Conservation (phyloP, 2,888 invertebrate species). For the Xestoiulus laeticollis region DNA sequence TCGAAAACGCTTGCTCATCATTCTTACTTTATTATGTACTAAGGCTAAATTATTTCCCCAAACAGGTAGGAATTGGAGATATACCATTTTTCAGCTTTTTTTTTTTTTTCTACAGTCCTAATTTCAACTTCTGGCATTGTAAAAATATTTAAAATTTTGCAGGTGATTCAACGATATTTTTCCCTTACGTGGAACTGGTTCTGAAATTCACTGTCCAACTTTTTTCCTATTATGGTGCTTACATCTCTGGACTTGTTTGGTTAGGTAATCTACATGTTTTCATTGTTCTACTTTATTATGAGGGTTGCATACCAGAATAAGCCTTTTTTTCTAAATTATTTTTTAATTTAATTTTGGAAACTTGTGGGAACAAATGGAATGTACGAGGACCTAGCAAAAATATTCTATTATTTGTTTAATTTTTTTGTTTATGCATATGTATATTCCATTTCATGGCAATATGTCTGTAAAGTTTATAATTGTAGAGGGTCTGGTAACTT, state of each 20-base stretch:
- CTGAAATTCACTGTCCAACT: conserved; percentile 40
- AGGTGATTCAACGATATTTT: conserved; percentile 25
- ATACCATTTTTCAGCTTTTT: background rate
- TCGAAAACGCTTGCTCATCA: conserved; percentile 6
- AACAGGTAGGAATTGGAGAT: background rate
- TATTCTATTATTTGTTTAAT: no score
- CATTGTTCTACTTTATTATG: no score
- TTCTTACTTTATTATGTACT: background rate
- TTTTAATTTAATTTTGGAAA: no score
- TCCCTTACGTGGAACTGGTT: background rate
- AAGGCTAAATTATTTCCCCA: conserved; percentile 16
- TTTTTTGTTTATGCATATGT: no score
- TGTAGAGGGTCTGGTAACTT: no score
- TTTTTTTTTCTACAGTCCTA: background rate
- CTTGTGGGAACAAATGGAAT: no score
- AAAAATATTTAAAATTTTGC: background rate
- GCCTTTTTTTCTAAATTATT: no score
- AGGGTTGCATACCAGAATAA: no score
- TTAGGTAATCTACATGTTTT: background rate
- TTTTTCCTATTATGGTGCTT: background rate
- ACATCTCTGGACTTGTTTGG: conserved; percentile 17
- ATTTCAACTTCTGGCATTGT: background rate
- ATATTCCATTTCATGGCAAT: no score
- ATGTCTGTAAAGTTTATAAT: no score
- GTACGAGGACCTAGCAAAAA: no score